Base-by-base conservation (phyloP, 2,113 vertebrate genomes). In the Pedetes capensis region DNA sequence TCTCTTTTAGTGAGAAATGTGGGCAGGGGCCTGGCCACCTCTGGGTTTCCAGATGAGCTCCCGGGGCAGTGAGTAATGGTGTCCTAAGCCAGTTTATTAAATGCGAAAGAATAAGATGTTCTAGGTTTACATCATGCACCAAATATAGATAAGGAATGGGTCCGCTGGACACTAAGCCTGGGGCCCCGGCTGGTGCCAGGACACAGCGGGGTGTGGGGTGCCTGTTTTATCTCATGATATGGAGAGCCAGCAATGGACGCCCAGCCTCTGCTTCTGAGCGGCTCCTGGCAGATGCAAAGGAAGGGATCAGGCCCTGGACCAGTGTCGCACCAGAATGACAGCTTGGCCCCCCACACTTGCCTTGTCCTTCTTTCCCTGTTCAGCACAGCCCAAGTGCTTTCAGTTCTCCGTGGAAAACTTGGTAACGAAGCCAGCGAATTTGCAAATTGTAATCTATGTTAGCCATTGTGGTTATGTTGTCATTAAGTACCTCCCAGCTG, bases 31-130 rank as follows among this genome's bases (percentile, higher is more conserved):
- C 64, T 71, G 39, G 37, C 66, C 37, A 75, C 94, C 81, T 91
- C 87, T 39, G 82, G 86, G 94, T 96, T 97, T 97, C 89, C 85
- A 51, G 93, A 91, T 91, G 95, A 94, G 57, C 68, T 72, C 68
- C 32, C 42, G 5, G 82, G 64, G 34, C 71, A 17, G 64, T 89
- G 95, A 95, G 91, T 91, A 87, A 93, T 13, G 85, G 32, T 29
- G 87, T 83, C 75, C 91, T 92, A 71, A 88, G 91, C 91, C 59
- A 57, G 51, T 42, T 87, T 85, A 74, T 93, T 87, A 84, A 95
- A 96, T 69, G 90, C 76, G 83, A 91, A 91, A 93, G 96, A 96
- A 91, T 91, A 93, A 83, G 89, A 89, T 89, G 91, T 95, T 89
- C 96, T 94, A n/a, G 81, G 86, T 87, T 96, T 74, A 96, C 93